Evolutionary conservation across 2,113 vertebrate species (phyloP), one percentile per base, ranked within the genome.

Genomic region (Chaetodon auriga): DNA sequence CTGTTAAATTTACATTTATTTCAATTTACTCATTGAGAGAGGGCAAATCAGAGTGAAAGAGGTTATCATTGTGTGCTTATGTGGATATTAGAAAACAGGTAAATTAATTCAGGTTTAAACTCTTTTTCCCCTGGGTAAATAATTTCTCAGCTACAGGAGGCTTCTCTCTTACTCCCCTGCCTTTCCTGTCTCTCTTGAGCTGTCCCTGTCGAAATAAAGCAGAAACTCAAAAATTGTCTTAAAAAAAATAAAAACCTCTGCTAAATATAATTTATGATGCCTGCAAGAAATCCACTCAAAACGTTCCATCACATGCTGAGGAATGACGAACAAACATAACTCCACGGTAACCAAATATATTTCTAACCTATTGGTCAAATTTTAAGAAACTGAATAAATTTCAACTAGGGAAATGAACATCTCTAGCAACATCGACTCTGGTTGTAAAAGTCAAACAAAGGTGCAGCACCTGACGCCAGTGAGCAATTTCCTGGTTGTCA

Each of bases 381-480:
- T 81, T 72, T 80, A 25, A 49, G 10, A 30, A 87, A 82, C 75
- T 48, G 38, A 81, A 72, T 79, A 54, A 2, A 63, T 51, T 84
- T 66, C 45, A 68, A 66, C 71, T 53, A 66, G 36, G 57, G 57
- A 78, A 90, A 83, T 49, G 43, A 63, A 91, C 74, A 84, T 80
- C 65, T 85, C 68, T 41, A 77, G 71, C 62, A 88, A 88, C 62
- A 61, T 76, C 70, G 70, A 73, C 82, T 88, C 49, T 18, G 35
- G 77, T 68, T 68, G 54, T 76, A 55, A 41, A 80, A 78, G 73
- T 80, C 83, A 69, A 79, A 90, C 49, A 36, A 87, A 91, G 83
- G 87, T 85, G 90, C 73, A 92, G 91, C 93, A 89, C 86, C 90
- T 43, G 78, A 86, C 30, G 64, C 76, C 83, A 86, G 81, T 70